Evolutionary conservation across 2,797 vertebrate species (phyloP).

Genomic region (Knipowitschia caucasica): DNA sequence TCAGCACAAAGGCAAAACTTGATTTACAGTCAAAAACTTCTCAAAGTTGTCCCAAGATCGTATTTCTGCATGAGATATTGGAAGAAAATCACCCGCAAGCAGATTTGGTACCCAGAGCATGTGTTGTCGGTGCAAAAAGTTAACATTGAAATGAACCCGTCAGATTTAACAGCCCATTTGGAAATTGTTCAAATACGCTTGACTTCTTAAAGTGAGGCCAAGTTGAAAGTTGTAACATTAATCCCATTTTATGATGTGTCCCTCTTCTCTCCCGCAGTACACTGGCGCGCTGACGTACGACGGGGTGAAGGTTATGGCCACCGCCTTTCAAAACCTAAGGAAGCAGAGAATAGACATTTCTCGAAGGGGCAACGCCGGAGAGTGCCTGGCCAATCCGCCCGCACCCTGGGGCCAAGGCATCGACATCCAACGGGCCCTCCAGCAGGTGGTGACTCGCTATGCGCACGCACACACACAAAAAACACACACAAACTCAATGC

Average conservation of each 20-base stretch:
- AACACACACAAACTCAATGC: not conserved
- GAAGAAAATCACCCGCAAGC: not conserved
- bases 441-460: conserved; percentile 76
- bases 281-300: conserved; percentile 95
- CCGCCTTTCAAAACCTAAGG: conserved; percentile 94
- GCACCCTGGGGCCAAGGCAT: conserved; percentile 99
- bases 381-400: conserved; percentile 96
- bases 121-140: not conserved
- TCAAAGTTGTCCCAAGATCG: not conserved
- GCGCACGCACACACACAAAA: not conserved
- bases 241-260: not conserved
- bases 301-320: conserved; percentile 95
- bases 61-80: not conserved
- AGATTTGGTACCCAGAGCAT: conserved; percentile 1
- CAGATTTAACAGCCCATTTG: conserved; percentile 1
- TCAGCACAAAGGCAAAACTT: not conserved
- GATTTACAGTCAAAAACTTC: conserved; percentile 1
- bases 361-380: conserved; percentile 93
- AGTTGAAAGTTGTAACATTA: conserved; percentile 6
- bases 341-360: conserved; percentile 96
- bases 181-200: conserved; percentile 1
- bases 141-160: not conserved
- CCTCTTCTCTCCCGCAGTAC: conserved; percentile 80
- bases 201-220: conserved; percentile 5
- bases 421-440: conserved; percentile 96